Conservation (phyloP, 2,888 invertebrate genomes). For the Microchrysa polita region DNA sequence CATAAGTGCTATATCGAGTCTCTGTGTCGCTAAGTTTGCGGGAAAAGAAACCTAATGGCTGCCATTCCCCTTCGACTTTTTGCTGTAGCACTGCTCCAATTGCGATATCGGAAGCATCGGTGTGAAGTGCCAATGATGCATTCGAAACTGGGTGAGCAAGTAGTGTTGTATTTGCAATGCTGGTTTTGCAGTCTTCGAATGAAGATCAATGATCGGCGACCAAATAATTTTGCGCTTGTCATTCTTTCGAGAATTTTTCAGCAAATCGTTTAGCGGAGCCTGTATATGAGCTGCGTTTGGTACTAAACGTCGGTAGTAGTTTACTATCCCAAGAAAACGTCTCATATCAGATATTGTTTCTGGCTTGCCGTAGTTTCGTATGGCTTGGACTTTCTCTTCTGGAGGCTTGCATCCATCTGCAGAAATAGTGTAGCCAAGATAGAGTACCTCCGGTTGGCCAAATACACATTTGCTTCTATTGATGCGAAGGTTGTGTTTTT, state of each 20-base stretch:
- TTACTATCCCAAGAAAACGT: conserved; percentile 12
- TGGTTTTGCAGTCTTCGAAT: neutral
- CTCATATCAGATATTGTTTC: neutral
- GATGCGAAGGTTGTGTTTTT: too few relatives aligned
- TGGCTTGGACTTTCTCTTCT: neutral
- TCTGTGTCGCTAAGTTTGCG: neutral
- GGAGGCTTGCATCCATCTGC: conserved; percentile 5
- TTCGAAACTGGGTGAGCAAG: neutral
- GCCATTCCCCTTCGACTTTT: neutral
- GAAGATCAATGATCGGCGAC: neutral
- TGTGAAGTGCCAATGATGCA: too few relatives aligned
- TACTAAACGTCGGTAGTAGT: neutral
- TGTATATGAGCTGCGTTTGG: neutral
- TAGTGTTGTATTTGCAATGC: neutral
- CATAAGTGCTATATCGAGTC: neutral
- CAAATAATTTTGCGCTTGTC: neutral
- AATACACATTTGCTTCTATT: too few relatives aligned
- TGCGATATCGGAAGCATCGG: neutral
- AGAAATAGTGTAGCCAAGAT: neutral
- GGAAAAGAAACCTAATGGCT: neutral
- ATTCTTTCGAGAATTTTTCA: neutral
- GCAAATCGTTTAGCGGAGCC: neutral
- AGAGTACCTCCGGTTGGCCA: neutral
- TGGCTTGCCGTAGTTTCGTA: neutral
- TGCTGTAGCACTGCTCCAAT: neutral